Percentiles rank a stretch among this genome's conserved stretches.
Evolutionary conservation across 2,797 vertebrate species (phyloP).

Genomic region (Coracias cyanogaster): DNA sequence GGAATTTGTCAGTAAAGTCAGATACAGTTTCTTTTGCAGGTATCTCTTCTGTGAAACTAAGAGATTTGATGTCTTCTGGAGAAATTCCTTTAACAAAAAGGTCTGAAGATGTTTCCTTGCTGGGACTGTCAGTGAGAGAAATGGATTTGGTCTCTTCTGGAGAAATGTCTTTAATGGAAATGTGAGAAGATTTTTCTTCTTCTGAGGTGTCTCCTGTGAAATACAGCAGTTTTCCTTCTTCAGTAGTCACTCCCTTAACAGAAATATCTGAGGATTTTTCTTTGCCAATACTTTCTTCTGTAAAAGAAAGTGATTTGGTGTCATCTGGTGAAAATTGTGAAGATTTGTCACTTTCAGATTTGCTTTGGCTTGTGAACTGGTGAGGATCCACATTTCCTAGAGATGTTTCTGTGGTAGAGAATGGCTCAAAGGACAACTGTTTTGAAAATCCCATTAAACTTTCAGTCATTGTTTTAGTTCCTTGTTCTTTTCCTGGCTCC

Average conservation of each 20-base stretch:
- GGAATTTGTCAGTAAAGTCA: neutral
- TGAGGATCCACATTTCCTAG: neutral
- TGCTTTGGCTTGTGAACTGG: conserved; percentile 36
- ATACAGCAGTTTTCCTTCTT: conserved; percentile 60
- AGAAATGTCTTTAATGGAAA: conserved; percentile 61
- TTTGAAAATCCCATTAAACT: conserved; percentile 6
- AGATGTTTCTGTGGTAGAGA: conserved; percentile 25
- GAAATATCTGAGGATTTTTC: conserved; percentile 59
- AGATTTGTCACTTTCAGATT: conserved; percentile 28
- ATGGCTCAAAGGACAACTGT: neutral
- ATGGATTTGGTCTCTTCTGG: conserved; percentile 72
- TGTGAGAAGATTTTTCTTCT: conserved; percentile 59
- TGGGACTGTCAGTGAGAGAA: conserved; percentile 75
- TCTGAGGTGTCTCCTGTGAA: conserved; percentile 63
- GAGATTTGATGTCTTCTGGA: conserved; percentile 46
- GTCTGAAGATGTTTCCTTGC: conserved; percentile 71
- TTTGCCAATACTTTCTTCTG: conserved; percentile 54
- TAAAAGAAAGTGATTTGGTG: conserved; percentile 72
- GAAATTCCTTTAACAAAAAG: conserved; percentile 70
- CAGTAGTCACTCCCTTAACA: conserved; percentile 7
- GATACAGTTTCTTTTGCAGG: neutral
- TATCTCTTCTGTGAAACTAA: conserved; percentile 15
- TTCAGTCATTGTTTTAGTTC: conserved; percentile 3
- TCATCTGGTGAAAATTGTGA: conserved; percentile 70
- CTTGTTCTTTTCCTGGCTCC: conserved; percentile 51